Evolutionary conservation across 2,888 invertebrate genomes (phyloP).

Genomic region (Ganaspis brasiliensis): DNA sequence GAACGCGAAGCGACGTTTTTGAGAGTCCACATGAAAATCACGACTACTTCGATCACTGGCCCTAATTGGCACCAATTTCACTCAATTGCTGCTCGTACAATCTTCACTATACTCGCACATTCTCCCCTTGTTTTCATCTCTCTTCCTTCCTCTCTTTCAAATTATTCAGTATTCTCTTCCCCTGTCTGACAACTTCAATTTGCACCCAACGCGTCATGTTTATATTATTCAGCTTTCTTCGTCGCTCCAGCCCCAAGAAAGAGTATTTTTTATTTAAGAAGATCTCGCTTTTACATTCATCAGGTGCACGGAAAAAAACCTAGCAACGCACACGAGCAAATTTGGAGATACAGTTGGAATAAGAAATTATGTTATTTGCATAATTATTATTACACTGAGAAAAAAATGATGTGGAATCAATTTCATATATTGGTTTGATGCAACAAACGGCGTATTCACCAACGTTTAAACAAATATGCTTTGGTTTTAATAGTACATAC

Average conservation of each 20-base stretch:
- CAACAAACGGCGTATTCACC: too few species aligned
- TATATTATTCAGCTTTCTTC: constrained; percentile 19
- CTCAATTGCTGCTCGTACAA: constrained; percentile 69
- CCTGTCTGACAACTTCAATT: constrained; percentile 52
- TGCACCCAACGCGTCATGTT: constrained; percentile 46
- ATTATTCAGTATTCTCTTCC: constrained; percentile 52
- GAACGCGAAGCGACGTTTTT: constrained; percentile 47
- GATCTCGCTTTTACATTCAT: too few species aligned
- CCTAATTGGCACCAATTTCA: constrained; percentile 77
- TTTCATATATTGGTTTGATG: too few species aligned
- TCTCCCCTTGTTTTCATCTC: constrained; percentile 48
- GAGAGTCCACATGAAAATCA: constrained; percentile 68
- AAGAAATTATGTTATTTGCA: too few species aligned
- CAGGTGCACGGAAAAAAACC: too few species aligned
- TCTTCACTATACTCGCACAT: constrained; percentile 45
- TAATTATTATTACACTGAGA: too few species aligned
- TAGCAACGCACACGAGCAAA: too few species aligned
- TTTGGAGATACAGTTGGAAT: too few species aligned
- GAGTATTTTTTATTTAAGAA: too few species aligned
- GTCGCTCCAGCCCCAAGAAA: background rate
- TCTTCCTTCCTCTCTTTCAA: constrained; percentile 51
- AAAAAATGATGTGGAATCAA: too few species aligned
- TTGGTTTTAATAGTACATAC: too few species aligned
- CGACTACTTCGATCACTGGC: constrained; percentile 66
- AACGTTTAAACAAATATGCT: too few species aligned